Evolutionary conservation across 2,888 invertebrate genomes (phyloP), one percentile per base, ranked within the genome.

Genomic region (Sinopyrophorus schimmeli): DNA sequence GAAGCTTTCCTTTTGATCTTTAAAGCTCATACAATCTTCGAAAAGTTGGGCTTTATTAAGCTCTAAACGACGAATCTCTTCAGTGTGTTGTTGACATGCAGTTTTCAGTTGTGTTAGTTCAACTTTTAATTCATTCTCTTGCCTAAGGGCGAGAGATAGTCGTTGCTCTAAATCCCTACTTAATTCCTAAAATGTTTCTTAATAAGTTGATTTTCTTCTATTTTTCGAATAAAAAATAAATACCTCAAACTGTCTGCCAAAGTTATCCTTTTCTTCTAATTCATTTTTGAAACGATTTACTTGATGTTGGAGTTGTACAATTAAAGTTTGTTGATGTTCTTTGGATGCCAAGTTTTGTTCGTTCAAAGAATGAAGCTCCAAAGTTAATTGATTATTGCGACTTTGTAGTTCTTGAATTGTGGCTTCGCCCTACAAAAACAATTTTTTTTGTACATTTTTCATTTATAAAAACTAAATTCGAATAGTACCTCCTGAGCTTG

Each of bases 101-200:
- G 69, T 60, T 32, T 70, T 74, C 1, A 76, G 54, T 53, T 74
- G 73, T 3, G 72, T 59, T 24, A 69, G 54, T 68, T 74, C 54
- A 38, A 72, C 76, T 11, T 81, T 78, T 31, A 81, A 66, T 34
- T 83, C 81, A 54, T 80, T 79, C 61, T 81, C 80, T 57, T 68
- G 53, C 10, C 49, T 75, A 66, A 78, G 80, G 32, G 76, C 71
- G 28, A 74, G 66, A 47, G 70, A 67, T 4, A 75, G 57, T 57
- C 79, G 77, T 58, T 77, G 77, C 56, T 83, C 82, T 51, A 81
- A 60, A 40, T 83, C 80, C 18, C 76, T 76, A 55, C 74, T 76
- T 6, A 78, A 74, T 55, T 82, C 82, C 81, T 81, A 60, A 5
- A 53, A 59, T 10, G 16, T 44, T 12, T 44, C 41, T 23, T 39